phyloP scores from a whole-genome alignment of 2,888 invertebrate species.

The Epistrophe grossulariae region DNA sequence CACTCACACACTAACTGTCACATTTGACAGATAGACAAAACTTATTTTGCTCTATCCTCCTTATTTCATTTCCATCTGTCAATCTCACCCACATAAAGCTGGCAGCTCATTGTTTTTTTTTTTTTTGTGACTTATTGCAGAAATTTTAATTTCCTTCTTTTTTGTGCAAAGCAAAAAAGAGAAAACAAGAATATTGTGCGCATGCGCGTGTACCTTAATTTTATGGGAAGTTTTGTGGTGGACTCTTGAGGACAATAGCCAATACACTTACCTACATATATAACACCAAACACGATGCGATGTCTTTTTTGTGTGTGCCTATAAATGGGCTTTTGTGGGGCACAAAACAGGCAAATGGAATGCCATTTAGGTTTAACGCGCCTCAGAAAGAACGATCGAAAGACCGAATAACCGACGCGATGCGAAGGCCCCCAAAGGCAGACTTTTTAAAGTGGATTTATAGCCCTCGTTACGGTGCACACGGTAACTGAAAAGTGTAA shows the following conservation, averaged over 20 bases:
- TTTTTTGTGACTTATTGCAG: constrained; percentile 17
- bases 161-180: neutral
- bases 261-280: neutral
- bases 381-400: constrained; percentile 5
- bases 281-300: constrained; percentile 15
- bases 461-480: constrained; percentile 70
- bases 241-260: constrained; percentile 38
- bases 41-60: constrained; percentile 32
- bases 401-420: neutral
- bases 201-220: constrained; percentile 43
- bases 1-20: constrained; percentile 63
- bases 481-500: constrained; percentile 67
- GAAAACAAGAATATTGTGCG: constrained; percentile 31
- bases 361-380: constrained; percentile 68
- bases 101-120: neutral
- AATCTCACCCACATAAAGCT: constrained; percentile 62
- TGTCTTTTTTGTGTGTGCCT: constrained; percentile 7
- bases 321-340: constrained; percentile 65
- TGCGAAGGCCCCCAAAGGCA: constrained; percentile 40
- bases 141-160: constrained; percentile 58
- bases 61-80: constrained; percentile 51
- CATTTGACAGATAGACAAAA: constrained; percentile 65
- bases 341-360: constrained; percentile 55
- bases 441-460: constrained; percentile 65
- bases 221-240: constrained; percentile 46